Evolutionary conservation across 1,140 invertebrate species (phyloP).

Genomic region (Calephelis nemesis): DNA sequence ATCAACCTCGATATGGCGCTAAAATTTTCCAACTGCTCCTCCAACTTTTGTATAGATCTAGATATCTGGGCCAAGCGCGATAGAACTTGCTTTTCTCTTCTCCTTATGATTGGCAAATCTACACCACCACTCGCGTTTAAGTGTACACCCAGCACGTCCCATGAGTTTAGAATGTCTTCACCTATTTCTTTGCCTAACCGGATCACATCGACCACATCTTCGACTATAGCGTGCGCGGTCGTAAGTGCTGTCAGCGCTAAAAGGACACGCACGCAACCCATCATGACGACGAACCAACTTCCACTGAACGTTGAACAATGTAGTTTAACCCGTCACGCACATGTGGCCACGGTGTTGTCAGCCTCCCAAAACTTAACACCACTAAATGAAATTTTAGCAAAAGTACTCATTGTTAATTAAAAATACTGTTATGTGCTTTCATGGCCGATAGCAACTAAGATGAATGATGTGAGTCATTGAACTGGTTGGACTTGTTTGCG

Average conservation of each 20-base stretch:
- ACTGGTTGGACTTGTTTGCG: constrained; percentile 33
- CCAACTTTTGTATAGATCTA: constrained; percentile 62
- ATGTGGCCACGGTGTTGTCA: constrained; percentile 49
- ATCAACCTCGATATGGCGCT: constrained; percentile 58
- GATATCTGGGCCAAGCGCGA: constrained; percentile 71
- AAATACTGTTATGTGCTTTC: background rate
- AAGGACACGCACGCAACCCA: constrained; percentile 44
- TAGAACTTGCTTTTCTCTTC: constrained; percentile 79
- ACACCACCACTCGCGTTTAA: constrained; percentile 77
- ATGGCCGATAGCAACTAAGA: background rate
- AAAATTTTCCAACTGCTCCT: constrained; percentile 45
- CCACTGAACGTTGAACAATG: constrained; percentile 46
- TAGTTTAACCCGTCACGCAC: constrained; percentile 31
- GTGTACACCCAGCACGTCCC: constrained; percentile 80
- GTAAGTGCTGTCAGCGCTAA: constrained; percentile 44
- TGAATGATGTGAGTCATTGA: constrained; percentile 24
- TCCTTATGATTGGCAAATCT: constrained; percentile 79
- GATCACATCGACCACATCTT: constrained; percentile 82
- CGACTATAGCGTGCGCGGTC: constrained; percentile 64
- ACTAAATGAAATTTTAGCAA: background rate
- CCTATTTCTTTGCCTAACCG: constrained; percentile 81
- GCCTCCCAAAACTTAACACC: constrained; percentile 22
- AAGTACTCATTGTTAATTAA: background rate
- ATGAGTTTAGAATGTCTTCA: constrained; percentile 80
- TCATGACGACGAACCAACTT: constrained; percentile 56